A percentile compares a stretch with the other conserved stretches of the same genome.
phyloP scores from a whole-genome alignment of 1,140 invertebrate genomes.

The Dreissena rostriformis region DNA sequence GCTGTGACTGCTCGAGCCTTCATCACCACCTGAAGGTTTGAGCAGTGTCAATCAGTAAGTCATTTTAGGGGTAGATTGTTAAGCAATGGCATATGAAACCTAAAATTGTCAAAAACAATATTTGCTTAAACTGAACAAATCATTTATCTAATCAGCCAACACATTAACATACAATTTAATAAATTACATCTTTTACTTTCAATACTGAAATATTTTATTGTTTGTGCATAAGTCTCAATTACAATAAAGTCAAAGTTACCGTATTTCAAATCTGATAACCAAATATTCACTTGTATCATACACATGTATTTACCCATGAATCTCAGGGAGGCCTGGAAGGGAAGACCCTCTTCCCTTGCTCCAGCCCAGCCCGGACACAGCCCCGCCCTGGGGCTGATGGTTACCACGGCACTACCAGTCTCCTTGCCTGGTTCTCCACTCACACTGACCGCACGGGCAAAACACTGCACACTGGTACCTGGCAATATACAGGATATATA shows the following conservation, averaged over 20 bases:
- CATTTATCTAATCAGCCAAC: no score
- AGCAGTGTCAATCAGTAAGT: not conserved
- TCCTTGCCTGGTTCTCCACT: slow-evolving; percentile 80
- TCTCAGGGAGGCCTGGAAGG: slow-evolving; percentile 79
- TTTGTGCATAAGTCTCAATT: no score
- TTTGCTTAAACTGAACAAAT: no score
- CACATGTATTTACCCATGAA: slow-evolving; percentile 81
- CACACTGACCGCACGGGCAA: slow-evolving; percentile 78
- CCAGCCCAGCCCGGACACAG: slow-evolving; percentile 75
- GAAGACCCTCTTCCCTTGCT: slow-evolving; percentile 77
- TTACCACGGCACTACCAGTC: slow-evolving; percentile 72
- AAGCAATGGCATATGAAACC: not conserved
- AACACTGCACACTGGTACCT: slow-evolving; percentile 81
- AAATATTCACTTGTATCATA: not conserved
- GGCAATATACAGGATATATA: slow-evolving; percentile 24
- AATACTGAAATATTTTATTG: no score
- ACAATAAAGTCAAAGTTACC: no score
- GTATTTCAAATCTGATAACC: no score
- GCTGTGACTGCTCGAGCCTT: slow-evolving; percentile 75
- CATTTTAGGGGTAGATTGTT: not conserved
- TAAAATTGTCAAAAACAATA: no score
- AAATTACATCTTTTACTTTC: no score
- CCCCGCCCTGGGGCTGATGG: slow-evolving; percentile 72
- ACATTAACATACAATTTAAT: no score
- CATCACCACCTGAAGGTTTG: slow-evolving; percentile 67